These are phyloP conservation scores for Meda fulgida DNA, from an alignment of 2,797 vertebrate genomes.

Conservation along the genomic window DNA sequence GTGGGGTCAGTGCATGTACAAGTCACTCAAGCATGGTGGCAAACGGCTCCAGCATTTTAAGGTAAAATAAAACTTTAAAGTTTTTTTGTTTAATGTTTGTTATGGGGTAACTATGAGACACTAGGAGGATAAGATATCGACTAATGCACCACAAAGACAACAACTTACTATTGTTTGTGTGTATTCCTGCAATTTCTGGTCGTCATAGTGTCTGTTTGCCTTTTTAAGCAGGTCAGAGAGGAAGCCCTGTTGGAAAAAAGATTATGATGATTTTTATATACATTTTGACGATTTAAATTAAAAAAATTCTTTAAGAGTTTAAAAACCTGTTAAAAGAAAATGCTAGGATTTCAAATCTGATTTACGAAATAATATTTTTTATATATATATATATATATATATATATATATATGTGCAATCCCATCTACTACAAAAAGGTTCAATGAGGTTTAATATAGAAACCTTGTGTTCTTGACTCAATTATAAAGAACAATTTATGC, in stretches of 20 bases:
- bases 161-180: slow-evolving; percentile 93
- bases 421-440: neutral
- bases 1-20: slow-evolving; percentile 61
- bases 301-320: neutral
- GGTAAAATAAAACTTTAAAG: neutral
- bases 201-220: slow-evolving; percentile 90
- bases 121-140: neutral
- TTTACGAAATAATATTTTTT: no score
- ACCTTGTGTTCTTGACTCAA: neutral
- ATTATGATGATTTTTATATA: neutral
- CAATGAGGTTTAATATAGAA: neutral
- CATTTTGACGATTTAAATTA: neutral
- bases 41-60: neutral
- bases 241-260: slow-evolving; percentile 84
- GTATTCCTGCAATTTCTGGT: slow-evolving; percentile 94
- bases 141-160: neutral
- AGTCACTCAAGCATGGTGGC: slow-evolving; percentile 40
- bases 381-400: no score
- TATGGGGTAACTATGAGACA: neutral
- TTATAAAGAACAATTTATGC: neutral
- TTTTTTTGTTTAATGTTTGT: slow-evolving; percentile 7
- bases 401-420: neutral
- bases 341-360: neutral
- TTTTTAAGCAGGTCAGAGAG: slow-evolving; percentile 95
- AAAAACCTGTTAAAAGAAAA: neutral